Conservation (phyloP, 2,888 invertebrate genomes). For the Pteria penguin region DNA sequence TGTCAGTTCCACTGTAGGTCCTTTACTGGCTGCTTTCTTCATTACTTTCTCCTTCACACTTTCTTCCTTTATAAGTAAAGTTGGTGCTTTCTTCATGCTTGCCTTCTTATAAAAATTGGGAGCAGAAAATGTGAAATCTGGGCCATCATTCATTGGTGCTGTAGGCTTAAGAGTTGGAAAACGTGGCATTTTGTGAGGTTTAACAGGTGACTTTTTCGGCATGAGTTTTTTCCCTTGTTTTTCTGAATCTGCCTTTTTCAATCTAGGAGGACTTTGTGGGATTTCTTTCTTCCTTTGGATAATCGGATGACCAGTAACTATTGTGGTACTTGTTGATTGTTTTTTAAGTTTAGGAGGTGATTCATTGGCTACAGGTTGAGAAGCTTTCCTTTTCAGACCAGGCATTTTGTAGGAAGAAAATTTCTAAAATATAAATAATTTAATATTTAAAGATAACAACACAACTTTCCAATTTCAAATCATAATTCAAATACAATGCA, state of each 20-base stretch:
- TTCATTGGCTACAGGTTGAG: constrained; percentile 51
- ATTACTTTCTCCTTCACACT: neutral
- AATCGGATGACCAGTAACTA: constrained; percentile 35
- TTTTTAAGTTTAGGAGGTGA: constrained; percentile 57
- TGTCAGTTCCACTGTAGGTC: neutral
- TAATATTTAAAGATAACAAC: too few species aligned
- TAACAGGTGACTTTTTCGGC: constrained; percentile 4
- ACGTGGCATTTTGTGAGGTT: constrained; percentile 25
- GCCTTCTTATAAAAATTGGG: constrained; percentile 21
- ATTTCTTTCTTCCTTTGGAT: constrained; percentile 15
- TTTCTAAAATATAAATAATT: too few species aligned
- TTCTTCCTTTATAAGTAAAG: neutral
- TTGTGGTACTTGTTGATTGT: constrained; percentile 49
- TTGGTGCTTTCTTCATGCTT: constrained; percentile 21
- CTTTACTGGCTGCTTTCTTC: neutral
- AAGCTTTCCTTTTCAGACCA: constrained; percentile 61
- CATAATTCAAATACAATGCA: too few species aligned
- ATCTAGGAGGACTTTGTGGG: constrained; percentile 3
- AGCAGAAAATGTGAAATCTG: constrained; percentile 25
- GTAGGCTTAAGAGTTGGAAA: constrained; percentile 43
- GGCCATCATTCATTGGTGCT: constrained; percentile 14
- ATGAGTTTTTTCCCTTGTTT: neutral
- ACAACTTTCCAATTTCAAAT: too few species aligned
- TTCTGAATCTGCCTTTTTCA: constrained; percentile 16
- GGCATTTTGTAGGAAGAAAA: too few species aligned